Evolutionary conservation across 2,888 invertebrate genomes (phyloP).

Genomic region (Opisthograptis luteolata): DNA sequence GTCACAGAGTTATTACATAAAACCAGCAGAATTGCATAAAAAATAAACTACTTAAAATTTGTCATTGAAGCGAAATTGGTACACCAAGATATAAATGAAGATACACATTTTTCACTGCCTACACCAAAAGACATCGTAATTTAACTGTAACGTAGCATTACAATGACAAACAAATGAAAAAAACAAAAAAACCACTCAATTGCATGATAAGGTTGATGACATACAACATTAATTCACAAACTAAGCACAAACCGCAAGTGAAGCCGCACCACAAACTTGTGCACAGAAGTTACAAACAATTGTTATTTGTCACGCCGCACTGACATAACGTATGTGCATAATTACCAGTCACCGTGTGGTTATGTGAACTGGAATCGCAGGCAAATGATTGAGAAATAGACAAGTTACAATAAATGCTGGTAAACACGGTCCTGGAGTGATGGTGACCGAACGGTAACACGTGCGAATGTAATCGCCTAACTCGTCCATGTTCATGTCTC

Average conservation of each 20-base stretch:
- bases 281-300: constrained; percentile 23
- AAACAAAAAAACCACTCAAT: neutral
- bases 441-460: too few relatives aligned
- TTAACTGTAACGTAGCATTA: too few relatives aligned
- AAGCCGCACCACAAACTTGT: constrained; percentile 29
- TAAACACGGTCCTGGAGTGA: too few relatives aligned
- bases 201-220: constrained; percentile 2
- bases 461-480: too few relatives aligned
- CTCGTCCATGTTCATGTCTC: too few relatives aligned
- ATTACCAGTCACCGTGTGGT: constrained; percentile 15
- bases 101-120: too few relatives aligned
- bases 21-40: too few relatives aligned
- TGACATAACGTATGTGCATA: constrained; percentile 37
- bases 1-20: too few relatives aligned
- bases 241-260: constrained; percentile 10
- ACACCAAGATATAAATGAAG: too few relatives aligned
- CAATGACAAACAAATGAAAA: neutral
- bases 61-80: too few relatives aligned
- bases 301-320: constrained; percentile 27
- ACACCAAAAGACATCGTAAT: too few relatives aligned
- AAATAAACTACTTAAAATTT: too few relatives aligned
- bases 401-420: neutral
- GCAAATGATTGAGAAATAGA: constrained; percentile 8
- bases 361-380: constrained; percentile 15
- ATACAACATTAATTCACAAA: constrained; percentile 2